Base-by-base conservation (phyloP, 2,113 vertebrate genomes). In the Osmerus mordax region DNA sequence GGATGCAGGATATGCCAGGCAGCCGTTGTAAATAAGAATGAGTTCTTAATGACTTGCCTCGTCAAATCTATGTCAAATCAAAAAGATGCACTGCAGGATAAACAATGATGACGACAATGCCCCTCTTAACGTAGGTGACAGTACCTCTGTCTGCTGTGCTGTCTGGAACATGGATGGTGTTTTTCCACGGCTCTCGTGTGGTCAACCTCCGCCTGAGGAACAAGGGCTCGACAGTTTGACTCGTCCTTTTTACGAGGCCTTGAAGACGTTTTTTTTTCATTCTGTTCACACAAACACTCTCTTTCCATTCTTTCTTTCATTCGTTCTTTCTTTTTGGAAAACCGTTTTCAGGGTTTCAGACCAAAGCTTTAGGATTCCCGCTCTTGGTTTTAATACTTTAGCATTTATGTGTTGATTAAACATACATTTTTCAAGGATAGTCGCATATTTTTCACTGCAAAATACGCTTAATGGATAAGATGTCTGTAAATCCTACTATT, bases 261-360 rank as follows among this genome's bases (percentile, higher is more conserved):
- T 18, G 41, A 47, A 47, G 41, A 47, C 54, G 61, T 78, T 77
- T 76, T 65, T 32, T 86, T 84, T 75, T 65, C 8, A 70, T 78
- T 79, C 75, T 28, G 47, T 67, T 67, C 3, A 2, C 21, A 9
- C 9, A 13, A 47, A 59, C 56, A 65, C 56, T 32, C 55, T 51
- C 71, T 29, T 61, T 29, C 11, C 41, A 9, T 47, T 9, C 41
- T 47, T 47, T 21, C n/a, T 15, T n/a, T 53, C 29, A 58, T 29
- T 7, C 41, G 1, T 47, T 8, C 41, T 47, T 11, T 21, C n/a
- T 15, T 29, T 69, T 51, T 67, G 59, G n/a, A 32, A 66, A 52
- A 21, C 19, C 1, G 19, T 56, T 68, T 21, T 32, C 32, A 21
- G 58, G 7, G 60, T 72, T 47, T 47, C 9, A 11, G 9, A 47